Base-by-base conservation (phyloP, 92 coral and sea anemone species). In the Phenganax marumi region DNA sequence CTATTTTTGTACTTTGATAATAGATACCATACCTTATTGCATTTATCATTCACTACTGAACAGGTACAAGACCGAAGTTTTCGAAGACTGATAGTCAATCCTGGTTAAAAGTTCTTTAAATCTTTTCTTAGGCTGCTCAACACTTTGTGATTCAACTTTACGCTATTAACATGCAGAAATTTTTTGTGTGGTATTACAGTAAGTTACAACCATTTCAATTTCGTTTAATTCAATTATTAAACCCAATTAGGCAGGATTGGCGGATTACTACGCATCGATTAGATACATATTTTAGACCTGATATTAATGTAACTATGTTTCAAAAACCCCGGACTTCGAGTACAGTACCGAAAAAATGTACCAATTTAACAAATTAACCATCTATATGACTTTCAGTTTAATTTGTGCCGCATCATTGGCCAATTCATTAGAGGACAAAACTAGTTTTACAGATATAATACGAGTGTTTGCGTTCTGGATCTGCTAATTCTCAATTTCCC, bases 1-100 rank as follows among this genome's bases (percentile, higher is more conserved):
- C 72, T 66, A 66, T 66, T 66, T 66, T 66, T 66, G 72, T 66
- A 66, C 17, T 25, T 62, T 19, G 68, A 24, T 66, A 66, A 66
- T 25, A 66, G 50, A 33, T 24, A 33, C 65, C 65, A 58, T 66
- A 6, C 12, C 26, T 66, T 12, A 25, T 7, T 24, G 43, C 24
- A 66, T 33, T 12, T 66, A 49, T 66, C 33, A 66, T 47, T 66
- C 72, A 23, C 19, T 66, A 49, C 72, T 19, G 43, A 66, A 24
- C n/a, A 8, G 65, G 14, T 58, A 18, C 21, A 14, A 33, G 23
- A 16, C 65, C 14, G 65, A 8, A 58, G 14, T 33, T 33, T 33
- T 33, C 5, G 43, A 33, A 33, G 43, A 33, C 43, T 33, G 43
- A 33, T 5, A 33, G 43, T 33, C 5, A 33, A 33, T 33, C 43